Evolutionary conservation across 2,797 vertebrate genomes (phyloP).

Genomic region (Heliangelus exortis): DNA sequence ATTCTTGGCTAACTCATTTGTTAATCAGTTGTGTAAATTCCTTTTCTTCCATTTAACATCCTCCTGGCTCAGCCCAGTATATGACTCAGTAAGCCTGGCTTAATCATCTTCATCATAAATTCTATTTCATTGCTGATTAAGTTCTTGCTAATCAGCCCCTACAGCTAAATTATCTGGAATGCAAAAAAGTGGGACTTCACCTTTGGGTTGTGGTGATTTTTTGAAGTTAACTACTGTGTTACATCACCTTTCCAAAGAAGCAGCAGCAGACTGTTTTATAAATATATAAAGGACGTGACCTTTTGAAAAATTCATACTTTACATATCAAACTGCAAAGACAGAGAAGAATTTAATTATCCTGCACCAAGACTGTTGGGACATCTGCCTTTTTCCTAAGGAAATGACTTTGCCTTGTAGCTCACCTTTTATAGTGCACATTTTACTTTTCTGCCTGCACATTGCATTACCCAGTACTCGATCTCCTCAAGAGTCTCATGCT

Average conservation of each 20-base stretch:
- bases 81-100: constrained; percentile 1
- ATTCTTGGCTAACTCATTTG: neutral
- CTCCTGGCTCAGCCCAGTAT: neutral
- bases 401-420: neutral
- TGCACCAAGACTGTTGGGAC: neutral
- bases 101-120: constrained; percentile 14
- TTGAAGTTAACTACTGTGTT: neutral
- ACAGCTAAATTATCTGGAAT: neutral
- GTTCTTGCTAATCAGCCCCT: neutral
- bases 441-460: neutral
- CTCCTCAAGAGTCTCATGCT: neutral
- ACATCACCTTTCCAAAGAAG: neutral
- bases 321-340: neutral
- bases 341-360: neutral
- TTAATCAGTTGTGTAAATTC: neutral
- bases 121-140: neutral
- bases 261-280: neutral
- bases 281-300: neutral
- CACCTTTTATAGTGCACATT: neutral
- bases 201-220: neutral
- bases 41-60: neutral
- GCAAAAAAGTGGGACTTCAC: neutral
- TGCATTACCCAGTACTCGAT: neutral
- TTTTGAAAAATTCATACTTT: neutral
- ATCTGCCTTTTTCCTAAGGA: constrained; percentile 9